Evolutionary conservation across 2,797 vertebrate species (phyloP), one percentile per base, ranked within the genome.

Genomic region (Notamacropus eugenii): DNA sequence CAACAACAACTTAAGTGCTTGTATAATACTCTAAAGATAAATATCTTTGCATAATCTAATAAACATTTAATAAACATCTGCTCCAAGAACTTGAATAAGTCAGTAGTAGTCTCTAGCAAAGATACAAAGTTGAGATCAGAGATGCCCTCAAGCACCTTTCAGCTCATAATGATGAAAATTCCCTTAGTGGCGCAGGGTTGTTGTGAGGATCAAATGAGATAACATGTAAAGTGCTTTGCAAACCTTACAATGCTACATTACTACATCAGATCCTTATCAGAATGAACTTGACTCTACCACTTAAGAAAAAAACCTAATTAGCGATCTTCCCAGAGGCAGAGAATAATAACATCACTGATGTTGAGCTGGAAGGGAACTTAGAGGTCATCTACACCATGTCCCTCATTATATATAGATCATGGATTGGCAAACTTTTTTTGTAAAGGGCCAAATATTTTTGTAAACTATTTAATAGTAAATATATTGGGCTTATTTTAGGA

Each of bases 181-280:
- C 40, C 59, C 11, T 52, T 52, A 58, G 55, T 55, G 87, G 67
- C 87, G 91, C 92, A 62, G 62, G 22, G 40, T 95, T 87, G 46
- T 90, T 56, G 50, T 92, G 54, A 95, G 67, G 50, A 93, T 90
- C 46, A 62, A 96, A 97, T 11, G 92, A 95, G 56, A 57, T 50
- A 31, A 93, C 46, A 90, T 57, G 13, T 91, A 87, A 92, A 94
- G 93, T 24, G 11, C 67, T 95, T 94, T 74, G 31, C 74, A 54
- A 28, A 59, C 29, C 90, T 93, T 46, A 67, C 93, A 46, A 94
- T 46, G 52, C 40, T 46, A 27, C 6, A 46, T 82, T 3, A 24
- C n/a, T 82, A 82, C 74, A 46, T 82, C 40, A 46, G 22, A 82
- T 82, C 74, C 40, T 82, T 24, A 8, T 82, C 40, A 82, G 31